phyloP scores from a whole-genome alignment of 2,113 vertebrate species.

The Hydrolagus affinis region DNA sequence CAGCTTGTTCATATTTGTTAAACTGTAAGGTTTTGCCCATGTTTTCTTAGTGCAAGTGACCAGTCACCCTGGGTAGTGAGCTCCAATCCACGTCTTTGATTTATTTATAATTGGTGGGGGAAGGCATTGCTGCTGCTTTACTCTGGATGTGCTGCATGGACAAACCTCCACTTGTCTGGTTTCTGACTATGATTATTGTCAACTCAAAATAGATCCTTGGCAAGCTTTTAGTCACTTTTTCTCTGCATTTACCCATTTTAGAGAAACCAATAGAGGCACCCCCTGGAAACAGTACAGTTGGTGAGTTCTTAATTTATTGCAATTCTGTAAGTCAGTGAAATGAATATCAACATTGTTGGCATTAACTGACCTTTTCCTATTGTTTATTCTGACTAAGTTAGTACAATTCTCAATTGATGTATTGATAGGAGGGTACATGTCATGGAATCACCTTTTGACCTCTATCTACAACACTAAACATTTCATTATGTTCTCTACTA shows the following conservation, averaged over 20 bases:
- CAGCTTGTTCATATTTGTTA: neutral
- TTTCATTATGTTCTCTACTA: too few relatives aligned
- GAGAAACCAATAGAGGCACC: neutral
- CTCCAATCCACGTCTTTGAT: neutral
- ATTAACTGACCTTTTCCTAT: neutral
- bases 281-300: neutral
- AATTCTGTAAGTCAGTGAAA: too few relatives aligned
- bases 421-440: neutral
- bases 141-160: neutral
- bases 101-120: neutral
- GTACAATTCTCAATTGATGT: too few relatives aligned
- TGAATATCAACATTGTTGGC: too few relatives aligned
- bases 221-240: neutral
- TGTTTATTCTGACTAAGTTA: neutral
- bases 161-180: neutral
- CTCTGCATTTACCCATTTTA: neutral
- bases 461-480: too few relatives aligned
- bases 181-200: neutral
- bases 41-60: too few relatives aligned
- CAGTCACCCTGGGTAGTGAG: neutral
- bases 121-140: too few relatives aligned
- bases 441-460: neutral
- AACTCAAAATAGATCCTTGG: neutral
- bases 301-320: neutral
- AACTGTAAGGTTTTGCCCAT: neutral